Evolutionary conservation across 2,113 vertebrate species (phyloP).

Genomic region (Tympanuchus pallidicinctus): DNA sequence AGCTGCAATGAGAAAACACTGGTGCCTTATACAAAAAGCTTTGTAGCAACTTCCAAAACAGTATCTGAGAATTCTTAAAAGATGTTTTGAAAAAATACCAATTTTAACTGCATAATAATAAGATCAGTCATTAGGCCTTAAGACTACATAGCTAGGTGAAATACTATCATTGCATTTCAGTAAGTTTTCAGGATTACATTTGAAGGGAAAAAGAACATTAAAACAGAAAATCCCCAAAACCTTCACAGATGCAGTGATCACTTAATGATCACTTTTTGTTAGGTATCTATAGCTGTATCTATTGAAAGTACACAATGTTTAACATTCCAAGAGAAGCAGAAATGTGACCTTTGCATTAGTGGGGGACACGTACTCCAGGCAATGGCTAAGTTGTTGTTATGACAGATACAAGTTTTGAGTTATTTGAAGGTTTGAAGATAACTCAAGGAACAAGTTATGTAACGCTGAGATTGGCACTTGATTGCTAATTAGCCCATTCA

Average conservation of each 20-base stretch:
- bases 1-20: neutral
- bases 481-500: neutral
- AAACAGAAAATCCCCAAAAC: neutral
- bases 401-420: neutral
- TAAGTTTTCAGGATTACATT: neutral
- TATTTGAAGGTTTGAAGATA: constrained; percentile 4
- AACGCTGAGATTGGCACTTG: neutral
- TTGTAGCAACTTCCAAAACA: neutral
- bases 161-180: neutral
- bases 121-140: neutral
- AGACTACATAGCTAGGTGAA: neutral
- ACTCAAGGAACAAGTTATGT: neutral
- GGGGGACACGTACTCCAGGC: neutral
- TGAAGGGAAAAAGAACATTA: neutral
- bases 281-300: neutral
- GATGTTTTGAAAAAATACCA: neutral
- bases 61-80: neutral
- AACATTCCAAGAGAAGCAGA: neutral
- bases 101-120: constrained; percentile 20
- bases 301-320: neutral
- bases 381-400: neutral
- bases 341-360: neutral
- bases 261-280: rapidly evolving
- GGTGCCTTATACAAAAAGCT: neutral
- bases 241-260: neutral